These are phyloP conservation scores for Notechis scutatus DNA, from an alignment of 2,113 vertebrate genomes.

Conservation along the genomic window DNA sequence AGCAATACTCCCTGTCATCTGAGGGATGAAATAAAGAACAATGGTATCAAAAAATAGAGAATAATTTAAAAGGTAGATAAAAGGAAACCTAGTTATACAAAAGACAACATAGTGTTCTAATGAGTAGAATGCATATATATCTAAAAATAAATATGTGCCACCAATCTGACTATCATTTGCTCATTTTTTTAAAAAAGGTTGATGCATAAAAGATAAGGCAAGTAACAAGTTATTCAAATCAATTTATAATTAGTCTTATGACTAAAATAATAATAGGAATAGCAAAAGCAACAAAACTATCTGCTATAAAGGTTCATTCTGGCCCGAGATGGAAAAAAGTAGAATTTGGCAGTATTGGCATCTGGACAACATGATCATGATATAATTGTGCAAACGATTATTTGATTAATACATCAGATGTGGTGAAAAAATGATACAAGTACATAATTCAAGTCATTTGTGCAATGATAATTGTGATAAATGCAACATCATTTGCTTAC, in stretches of 20 bases:
- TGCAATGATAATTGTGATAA: neutral
- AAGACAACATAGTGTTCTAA: neutral
- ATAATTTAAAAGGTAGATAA: neutral
- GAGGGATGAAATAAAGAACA: constrained; percentile 24
- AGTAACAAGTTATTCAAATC: neutral
- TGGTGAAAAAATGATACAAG: neutral
- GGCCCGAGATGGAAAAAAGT: neutral
- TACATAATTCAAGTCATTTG: neutral
- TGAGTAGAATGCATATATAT: constrained; percentile 1
- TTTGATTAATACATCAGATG: neutral
- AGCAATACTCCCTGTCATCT: constrained; percentile 23
- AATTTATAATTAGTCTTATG: neutral
- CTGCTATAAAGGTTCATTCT: neutral
- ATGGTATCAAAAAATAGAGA: constrained; percentile 18
- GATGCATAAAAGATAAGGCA: neutral
- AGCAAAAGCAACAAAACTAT: neutral
- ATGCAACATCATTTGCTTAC: neutral
- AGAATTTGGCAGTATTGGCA: neutral
- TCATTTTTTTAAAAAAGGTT: neutral
- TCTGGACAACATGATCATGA: neutral
- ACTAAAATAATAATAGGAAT: neutral
- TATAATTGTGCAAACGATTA: neutral
- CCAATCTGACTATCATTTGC: neutral
- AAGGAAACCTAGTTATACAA: constrained; percentile 5
- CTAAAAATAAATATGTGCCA: constrained; percentile 3